Conservation (phyloP, 2,888 invertebrate species). For the Anticlea derivata region DNA sequence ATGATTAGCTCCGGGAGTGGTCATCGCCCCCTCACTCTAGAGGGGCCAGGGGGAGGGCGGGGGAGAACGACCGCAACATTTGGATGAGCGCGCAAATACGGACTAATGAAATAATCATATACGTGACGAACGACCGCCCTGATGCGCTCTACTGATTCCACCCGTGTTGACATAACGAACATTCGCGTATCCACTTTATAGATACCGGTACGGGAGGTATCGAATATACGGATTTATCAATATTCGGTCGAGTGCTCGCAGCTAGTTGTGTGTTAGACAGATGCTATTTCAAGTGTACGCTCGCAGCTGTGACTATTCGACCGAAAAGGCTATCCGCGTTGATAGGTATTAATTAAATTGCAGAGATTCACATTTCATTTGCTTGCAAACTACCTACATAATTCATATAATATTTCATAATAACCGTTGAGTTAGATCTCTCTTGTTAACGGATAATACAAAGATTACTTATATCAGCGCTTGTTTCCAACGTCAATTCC, state of each 20-base stretch:
- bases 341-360: slow-evolving; percentile 30
- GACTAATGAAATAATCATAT: slow-evolving; percentile 84
- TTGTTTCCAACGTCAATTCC: slow-evolving; percentile 11
- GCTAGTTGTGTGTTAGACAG: slow-evolving; percentile 57
- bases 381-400: not conserved
- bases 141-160: slow-evolving; percentile 62
- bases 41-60: slow-evolving; percentile 38
- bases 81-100: slow-evolving; percentile 80
- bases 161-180: slow-evolving; percentile 59
- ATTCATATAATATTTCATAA: not conserved
- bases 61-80: slow-evolving; percentile 62
- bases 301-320: slow-evolving; percentile 52
- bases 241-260: slow-evolving; percentile 61
- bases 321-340: slow-evolving; percentile 52
- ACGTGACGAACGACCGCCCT: slow-evolving; percentile 73
- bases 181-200: slow-evolving; percentile 39
- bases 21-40: slow-evolving; percentile 64
- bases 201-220: slow-evolving; percentile 38
- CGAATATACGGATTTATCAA: slow-evolving; percentile 58
- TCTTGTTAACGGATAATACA: slow-evolving; percentile 5
- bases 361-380: slow-evolving; percentile 1
- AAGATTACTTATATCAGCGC: slow-evolving; percentile 27
- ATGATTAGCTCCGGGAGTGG: slow-evolving; percentile 82
- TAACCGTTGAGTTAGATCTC: not conserved
- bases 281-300: slow-evolving; percentile 60